These are phyloP conservation scores for Podilymbus podiceps DNA, from an alignment of 2,113 vertebrate species.

Conservation along the genomic window DNA sequence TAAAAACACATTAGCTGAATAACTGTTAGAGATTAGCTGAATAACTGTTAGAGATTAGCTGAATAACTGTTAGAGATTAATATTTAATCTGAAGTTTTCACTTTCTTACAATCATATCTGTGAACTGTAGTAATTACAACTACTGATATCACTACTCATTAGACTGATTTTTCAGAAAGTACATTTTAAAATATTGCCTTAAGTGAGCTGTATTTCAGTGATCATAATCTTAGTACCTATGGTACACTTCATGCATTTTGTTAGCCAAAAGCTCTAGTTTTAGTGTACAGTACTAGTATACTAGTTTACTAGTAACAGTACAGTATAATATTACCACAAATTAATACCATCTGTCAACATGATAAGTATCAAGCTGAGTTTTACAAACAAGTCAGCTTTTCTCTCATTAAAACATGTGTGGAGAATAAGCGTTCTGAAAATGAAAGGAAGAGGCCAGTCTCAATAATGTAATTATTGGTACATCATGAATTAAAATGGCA, in stretches of 20 bases:
- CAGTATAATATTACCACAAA: neutral
- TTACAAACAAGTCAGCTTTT: neutral
- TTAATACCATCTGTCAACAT: slow-evolving; percentile 15
- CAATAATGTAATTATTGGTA: neutral
- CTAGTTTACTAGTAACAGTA: neutral
- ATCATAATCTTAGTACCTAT: neutral
- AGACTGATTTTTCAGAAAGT: neutral
- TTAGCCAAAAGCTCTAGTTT: neutral
- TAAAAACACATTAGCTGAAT: neutral
- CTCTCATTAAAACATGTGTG: neutral
- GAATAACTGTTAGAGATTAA: neutral
- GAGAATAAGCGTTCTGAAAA: neutral
- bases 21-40: neutral
- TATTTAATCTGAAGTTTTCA: neutral
- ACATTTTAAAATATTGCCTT: neutral
- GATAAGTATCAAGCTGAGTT: neutral
- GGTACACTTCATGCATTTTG: neutral
- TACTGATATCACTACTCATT: neutral
- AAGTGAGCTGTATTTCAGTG: neutral
- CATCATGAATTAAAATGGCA: neutral
- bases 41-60: no score
- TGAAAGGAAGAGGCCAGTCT: neutral
- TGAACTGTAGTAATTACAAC: neutral
- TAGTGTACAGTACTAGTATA: neutral
- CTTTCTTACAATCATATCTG: neutral